Evolutionary conservation across 2,113 vertebrate species (phyloP).

Genomic region (Nicator chloris): DNA sequence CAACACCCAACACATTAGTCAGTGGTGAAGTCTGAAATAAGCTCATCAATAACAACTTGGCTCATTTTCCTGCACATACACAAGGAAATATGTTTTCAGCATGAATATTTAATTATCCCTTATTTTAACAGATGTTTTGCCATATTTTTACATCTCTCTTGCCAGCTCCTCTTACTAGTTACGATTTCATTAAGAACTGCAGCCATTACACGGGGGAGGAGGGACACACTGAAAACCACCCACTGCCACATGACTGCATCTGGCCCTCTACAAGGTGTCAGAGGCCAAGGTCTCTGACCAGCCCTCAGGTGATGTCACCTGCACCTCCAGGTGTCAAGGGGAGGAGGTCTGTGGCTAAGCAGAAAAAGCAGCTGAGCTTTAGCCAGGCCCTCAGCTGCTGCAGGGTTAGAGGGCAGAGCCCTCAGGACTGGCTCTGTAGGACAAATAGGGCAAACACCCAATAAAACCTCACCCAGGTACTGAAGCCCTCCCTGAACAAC

Average conservation of each 20-base stretch:
- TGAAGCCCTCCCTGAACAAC: not conserved
- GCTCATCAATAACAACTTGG: not conserved
- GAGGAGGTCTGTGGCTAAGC: not conserved
- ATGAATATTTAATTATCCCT: slow-evolving; percentile 8
- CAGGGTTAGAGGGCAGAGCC: not conserved
- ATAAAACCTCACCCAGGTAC: not conserved
- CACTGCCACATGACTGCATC: not conserved
- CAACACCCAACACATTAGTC: not conserved
- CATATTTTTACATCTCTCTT: not conserved
- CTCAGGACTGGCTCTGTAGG: not conserved
- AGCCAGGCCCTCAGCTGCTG: not conserved
- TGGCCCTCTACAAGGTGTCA: not conserved
- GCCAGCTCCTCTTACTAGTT: not conserved
- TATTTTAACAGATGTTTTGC: slow-evolving; percentile 24
- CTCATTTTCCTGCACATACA: not conserved
- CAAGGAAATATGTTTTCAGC: not conserved
- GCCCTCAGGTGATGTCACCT: not conserved
- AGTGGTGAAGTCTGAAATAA: not conserved
- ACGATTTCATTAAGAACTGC: not conserved
- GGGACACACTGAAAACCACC: not conserved
- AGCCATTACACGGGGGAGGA: not conserved
- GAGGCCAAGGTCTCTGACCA: not conserved
- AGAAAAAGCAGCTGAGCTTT: not conserved
- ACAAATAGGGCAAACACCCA: not conserved
- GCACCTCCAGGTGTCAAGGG: not conserved